Conservation (phyloP, 2,113 vertebrate genomes). For the Odontesthes bonariensis region DNA sequence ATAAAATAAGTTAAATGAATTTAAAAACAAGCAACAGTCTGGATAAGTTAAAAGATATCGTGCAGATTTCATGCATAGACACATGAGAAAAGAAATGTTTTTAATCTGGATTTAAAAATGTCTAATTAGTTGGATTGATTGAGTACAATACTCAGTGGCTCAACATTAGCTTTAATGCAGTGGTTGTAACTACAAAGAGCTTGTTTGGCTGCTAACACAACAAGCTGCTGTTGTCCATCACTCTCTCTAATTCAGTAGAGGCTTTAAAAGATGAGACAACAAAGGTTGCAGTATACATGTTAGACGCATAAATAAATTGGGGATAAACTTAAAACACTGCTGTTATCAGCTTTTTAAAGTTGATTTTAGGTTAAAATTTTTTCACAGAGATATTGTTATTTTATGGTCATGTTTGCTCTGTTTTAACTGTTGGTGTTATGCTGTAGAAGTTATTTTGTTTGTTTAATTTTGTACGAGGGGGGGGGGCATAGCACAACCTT, state of each 20-base stretch:
- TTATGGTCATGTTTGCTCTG: constrained; percentile 3
- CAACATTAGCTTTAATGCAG: background rate
- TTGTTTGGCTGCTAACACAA: constrained; percentile 20
- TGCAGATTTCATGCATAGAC: no score
- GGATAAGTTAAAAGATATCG: no score
- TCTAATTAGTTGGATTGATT: no score
- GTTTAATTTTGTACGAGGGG: no score
- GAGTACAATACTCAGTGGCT: constrained; percentile 10
- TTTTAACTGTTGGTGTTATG: background rate
- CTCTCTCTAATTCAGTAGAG: constrained; percentile 29
- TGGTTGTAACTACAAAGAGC: background rate
- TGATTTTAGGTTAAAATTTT: background rate
- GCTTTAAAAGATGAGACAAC: background rate
- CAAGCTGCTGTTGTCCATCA: constrained; percentile 38
- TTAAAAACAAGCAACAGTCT: no score
- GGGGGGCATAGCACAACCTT: constrained; percentile 5
- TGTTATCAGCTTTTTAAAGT: background rate
- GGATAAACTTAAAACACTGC: background rate
- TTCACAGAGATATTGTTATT: background rate
- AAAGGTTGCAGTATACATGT: background rate
- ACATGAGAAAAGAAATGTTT: no score
- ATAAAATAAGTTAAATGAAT: no score
- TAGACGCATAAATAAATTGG: background rate
- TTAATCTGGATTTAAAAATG: no score
- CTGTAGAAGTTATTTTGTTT: background rate